Conservation (phyloP, 2,888 invertebrate species). For the Halictus quadricinctus region DNA sequence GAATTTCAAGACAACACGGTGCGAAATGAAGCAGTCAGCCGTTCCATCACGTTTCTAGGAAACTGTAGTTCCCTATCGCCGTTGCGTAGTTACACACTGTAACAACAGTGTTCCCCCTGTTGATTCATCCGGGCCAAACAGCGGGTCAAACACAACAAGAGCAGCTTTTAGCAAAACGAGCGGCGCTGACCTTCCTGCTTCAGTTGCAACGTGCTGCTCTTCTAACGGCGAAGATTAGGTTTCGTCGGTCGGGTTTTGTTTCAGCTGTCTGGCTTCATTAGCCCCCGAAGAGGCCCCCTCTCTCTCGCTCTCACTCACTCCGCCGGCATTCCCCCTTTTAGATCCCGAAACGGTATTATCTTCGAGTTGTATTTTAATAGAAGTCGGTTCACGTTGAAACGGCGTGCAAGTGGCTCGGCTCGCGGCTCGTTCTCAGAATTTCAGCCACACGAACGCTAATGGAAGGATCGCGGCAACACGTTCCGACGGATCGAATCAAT, state of each 20-base stretch:
- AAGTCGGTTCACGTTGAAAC: conserved; percentile 43
- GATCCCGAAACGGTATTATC: conserved; percentile 38
- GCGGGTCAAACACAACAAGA: conserved; percentile 58
- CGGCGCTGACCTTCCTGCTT: conserved; percentile 10
- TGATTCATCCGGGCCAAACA: conserved; percentile 69
- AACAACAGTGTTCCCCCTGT: conserved; percentile 6
- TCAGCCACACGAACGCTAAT: conserved; percentile 41
- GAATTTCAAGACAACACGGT: background rate
- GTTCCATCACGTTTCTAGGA: background rate
- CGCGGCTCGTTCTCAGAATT: conserved; percentile 28
- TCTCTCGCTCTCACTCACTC: background rate
- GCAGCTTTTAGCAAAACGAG: conserved; percentile 18
- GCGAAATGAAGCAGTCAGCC: background rate
- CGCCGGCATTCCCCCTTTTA: background rate
- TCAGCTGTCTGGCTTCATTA: conserved; percentile 51
- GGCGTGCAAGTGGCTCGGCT: background rate
- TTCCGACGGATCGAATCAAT: background rate
- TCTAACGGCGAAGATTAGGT: conserved; percentile 44
- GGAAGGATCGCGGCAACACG: conserved; percentile 26
- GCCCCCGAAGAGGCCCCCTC: conserved; percentile 17
- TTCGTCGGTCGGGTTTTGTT: conserved; percentile 37
- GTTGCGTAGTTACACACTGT: background rate
- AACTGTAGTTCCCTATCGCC: background rate
- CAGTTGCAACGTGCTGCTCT: background rate
- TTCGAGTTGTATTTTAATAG: conserved; percentile 35